These are phyloP conservation scores for Agrilus mali DNA, from an alignment of 2,888 invertebrate species.

Conservation along the genomic window DNA sequence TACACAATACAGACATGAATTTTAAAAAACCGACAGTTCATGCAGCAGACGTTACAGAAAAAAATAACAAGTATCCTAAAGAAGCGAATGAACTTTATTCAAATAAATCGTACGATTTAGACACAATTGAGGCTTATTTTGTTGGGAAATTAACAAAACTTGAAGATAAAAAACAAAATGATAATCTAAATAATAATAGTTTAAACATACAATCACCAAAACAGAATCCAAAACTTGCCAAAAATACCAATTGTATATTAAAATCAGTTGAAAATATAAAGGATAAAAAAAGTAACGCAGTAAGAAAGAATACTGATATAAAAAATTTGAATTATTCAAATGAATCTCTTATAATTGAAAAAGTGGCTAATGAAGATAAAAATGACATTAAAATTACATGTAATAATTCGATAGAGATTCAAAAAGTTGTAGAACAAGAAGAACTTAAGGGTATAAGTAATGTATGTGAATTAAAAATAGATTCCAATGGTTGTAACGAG, in stretches of 20 bases:
- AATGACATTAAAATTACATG: too few relatives aligned
- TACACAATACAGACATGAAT: not conserved
- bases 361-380: too few relatives aligned
- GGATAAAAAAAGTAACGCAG: too few relatives aligned
- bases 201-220: not conserved
- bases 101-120: constrained; percentile 5
- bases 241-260: not conserved
- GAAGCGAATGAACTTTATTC: not conserved
- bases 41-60: not conserved
- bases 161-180: not conserved
- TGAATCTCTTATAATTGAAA: too few relatives aligned
- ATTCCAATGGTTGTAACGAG: too few relatives aligned
- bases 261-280: not conserved
- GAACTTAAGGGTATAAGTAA: too few relatives aligned
- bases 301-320: too few relatives aligned
- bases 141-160: constrained; percentile 3
- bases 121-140: constrained; percentile 7
- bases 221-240: not conserved
- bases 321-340: too few relatives aligned
- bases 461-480: too few relatives aligned
- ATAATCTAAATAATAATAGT: not conserved
- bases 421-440: too few relatives aligned
- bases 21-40: not conserved
- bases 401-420: too few relatives aligned
- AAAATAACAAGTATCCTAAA: not conserved